Evolutionary conservation across 2,888 invertebrate species (phyloP).

Genomic region (Nomada flava): DNA sequence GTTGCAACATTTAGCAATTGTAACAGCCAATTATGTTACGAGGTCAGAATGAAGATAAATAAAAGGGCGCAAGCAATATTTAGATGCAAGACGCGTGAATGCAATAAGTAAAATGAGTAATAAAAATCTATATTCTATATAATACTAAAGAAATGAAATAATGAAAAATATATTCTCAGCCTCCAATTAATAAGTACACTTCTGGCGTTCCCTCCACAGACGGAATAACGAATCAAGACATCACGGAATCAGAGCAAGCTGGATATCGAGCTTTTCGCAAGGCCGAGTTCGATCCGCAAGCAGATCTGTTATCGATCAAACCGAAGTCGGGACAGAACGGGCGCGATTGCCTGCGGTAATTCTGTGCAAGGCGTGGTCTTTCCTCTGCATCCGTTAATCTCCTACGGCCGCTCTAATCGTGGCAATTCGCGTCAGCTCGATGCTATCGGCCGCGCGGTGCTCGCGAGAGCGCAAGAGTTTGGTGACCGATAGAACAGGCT

Average conservation of each 20-base stretch:
- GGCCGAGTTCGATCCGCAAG: constrained; percentile 1
- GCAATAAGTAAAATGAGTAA: too few relatives aligned
- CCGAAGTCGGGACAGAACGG: constrained; percentile 39
- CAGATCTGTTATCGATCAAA: constrained; percentile 51
- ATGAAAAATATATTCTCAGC: too few relatives aligned
- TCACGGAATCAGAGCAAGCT: neutral
- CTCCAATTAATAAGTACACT: too few relatives aligned
- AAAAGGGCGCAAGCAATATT: too few relatives aligned
- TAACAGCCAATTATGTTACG: too few relatives aligned
- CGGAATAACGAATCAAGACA: too few relatives aligned
- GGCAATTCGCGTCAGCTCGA: constrained; percentile 61
- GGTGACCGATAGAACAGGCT: constrained; percentile 67
- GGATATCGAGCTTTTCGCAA: neutral
- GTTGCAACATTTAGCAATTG: too few relatives aligned
- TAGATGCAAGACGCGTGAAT: too few relatives aligned
- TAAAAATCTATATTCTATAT: too few relatives aligned
- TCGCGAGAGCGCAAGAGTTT: constrained; percentile 50
- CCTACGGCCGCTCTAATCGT: constrained; percentile 60
- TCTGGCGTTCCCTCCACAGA: too few relatives aligned
- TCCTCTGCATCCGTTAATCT: constrained; percentile 63
- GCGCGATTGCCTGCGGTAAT: constrained; percentile 37
- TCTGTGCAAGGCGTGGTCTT: constrained; percentile 60
- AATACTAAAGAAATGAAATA: too few relatives aligned
- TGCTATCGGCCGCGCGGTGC: constrained; percentile 44
- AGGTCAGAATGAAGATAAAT: too few relatives aligned